Evolutionary conservation across 2,888 invertebrate genomes (phyloP).

Genomic region (Onchidella celtica): DNA sequence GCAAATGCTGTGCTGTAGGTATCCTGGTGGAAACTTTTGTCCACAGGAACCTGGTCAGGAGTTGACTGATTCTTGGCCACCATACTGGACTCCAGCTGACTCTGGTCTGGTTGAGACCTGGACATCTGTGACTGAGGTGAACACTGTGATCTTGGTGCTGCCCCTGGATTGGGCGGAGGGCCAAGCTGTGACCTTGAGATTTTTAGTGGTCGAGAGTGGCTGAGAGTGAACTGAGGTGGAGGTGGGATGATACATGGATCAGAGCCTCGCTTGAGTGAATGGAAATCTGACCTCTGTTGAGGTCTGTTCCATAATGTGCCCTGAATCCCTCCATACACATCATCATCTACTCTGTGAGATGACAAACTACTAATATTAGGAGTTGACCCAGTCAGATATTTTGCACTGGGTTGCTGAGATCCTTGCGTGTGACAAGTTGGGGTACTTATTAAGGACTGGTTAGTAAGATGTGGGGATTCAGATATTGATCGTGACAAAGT

Average conservation of each 20-base stretch:
- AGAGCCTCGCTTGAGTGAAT: slow-evolving; percentile 47
- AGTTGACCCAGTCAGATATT: slow-evolving; percentile 37
- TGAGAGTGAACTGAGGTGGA: slow-evolving; percentile 31
- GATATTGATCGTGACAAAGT: background rate
- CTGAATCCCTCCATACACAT: slow-evolving; percentile 4
- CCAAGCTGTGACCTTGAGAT: slow-evolving; percentile 43
- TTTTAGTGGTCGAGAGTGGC: slow-evolving; percentile 8
- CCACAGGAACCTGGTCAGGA: slow-evolving; percentile 56
- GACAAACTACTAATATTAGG: slow-evolving; percentile 39
- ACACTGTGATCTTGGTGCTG: background rate
- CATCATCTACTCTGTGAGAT: slow-evolving; percentile 9
- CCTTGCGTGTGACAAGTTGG: background rate
- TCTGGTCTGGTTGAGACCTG: background rate
- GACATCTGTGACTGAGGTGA: background rate
- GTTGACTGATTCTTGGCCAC: slow-evolving; percentile 33
- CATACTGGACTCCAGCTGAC: background rate
- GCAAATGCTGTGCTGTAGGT: slow-evolving; percentile 78
- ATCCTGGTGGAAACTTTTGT: slow-evolving; percentile 75
- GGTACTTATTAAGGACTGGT: background rate
- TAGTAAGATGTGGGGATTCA: background rate
- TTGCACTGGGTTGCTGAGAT: background rate
- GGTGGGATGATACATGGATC: slow-evolving; percentile 44
- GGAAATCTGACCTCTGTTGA: slow-evolving; percentile 36
- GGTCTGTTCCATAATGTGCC: slow-evolving; percentile 43
- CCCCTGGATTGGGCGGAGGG: slow-evolving; percentile 39